Evolutionary conservation across 2,888 invertebrate genomes (phyloP).

Genomic region (Sinopyrophorus schimmeli): DNA sequence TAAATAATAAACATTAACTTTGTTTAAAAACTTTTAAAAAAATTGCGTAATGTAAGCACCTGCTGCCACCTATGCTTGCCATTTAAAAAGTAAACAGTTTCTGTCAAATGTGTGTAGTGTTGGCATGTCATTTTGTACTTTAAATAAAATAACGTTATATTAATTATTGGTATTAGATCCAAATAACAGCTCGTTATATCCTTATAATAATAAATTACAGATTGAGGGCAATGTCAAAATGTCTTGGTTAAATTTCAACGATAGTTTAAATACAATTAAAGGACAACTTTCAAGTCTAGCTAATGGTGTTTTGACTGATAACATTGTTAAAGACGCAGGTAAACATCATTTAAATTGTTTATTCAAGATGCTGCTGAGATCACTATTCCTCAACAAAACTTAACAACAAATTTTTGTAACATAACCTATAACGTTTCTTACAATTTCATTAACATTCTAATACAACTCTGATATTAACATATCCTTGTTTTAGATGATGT

Average conservation of each 20-base stretch:
- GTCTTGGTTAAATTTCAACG: slow-evolving; percentile 72
- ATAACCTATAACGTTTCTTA: too few species aligned
- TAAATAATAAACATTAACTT: too few species aligned
- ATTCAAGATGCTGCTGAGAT: neutral
- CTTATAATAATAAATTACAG: neutral
- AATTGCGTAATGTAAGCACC: too few species aligned
- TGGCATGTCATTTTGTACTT: slow-evolving; percentile 11
- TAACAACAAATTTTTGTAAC: too few species aligned
- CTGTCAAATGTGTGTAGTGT: slow-evolving; percentile 17
- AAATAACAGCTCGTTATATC: neutral
- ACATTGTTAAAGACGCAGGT: slow-evolving; percentile 51
- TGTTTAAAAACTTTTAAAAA: too few species aligned
- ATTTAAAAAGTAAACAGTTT: too few species aligned
- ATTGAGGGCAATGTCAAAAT: slow-evolving; percentile 51
- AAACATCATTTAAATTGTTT: too few species aligned
- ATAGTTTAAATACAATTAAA: slow-evolving; percentile 72
- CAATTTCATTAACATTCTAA: neutral
- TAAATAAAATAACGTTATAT: neutral
- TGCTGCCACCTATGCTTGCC: too few species aligned
- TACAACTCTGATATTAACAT: neutral
- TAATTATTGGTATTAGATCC: neutral
- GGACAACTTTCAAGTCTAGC: slow-evolving; percentile 89
- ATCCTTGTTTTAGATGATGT: slow-evolving; percentile 14
- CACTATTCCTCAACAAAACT: too few species aligned
- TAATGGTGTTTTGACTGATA: slow-evolving; percentile 84